phyloP scores from a whole-genome alignment of 2,113 vertebrate species.

The Silurus glanis region DNA sequence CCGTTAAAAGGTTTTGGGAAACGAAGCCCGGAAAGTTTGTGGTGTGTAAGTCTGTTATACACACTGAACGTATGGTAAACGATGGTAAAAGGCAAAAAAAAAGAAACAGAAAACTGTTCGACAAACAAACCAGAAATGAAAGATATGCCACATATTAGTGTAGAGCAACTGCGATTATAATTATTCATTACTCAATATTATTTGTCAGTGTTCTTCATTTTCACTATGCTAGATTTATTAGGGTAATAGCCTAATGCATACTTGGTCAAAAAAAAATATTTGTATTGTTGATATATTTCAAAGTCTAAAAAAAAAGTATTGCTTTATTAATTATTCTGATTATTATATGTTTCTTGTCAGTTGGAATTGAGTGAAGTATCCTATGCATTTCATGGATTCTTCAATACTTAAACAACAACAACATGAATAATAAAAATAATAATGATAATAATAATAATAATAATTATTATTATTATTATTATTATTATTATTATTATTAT shows the following conservation, averaged over 20 bases:
- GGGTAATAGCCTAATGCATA: neutral
- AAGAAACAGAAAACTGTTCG: neutral
- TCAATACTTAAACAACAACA: no score
- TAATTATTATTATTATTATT: constrained; percentile 16
- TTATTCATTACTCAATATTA: neutral
- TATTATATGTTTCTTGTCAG: no score
- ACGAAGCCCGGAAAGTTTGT: neutral
- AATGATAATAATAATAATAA: neutral
- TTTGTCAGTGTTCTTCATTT: neutral
- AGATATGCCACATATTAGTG: neutral
- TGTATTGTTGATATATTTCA: neutral
- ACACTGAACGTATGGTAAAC: neutral
- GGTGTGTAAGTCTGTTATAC: neutral
- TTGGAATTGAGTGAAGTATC: no score
- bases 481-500: neutral
- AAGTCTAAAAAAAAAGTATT: no score
- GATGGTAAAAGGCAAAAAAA: neutral
- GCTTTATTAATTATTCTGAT: no score
- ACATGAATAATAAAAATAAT: neutral
- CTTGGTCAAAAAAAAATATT: neutral
- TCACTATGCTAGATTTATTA: neutral
- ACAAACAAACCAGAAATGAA: neutral
- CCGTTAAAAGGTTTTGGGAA: neutral
- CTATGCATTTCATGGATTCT: no score
- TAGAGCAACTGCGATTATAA: neutral